Percentiles rank a stretch among this genome's conserved stretches.
Conservation (phyloP, 2,888 invertebrate species). For the Homarus gammarus region DNA sequence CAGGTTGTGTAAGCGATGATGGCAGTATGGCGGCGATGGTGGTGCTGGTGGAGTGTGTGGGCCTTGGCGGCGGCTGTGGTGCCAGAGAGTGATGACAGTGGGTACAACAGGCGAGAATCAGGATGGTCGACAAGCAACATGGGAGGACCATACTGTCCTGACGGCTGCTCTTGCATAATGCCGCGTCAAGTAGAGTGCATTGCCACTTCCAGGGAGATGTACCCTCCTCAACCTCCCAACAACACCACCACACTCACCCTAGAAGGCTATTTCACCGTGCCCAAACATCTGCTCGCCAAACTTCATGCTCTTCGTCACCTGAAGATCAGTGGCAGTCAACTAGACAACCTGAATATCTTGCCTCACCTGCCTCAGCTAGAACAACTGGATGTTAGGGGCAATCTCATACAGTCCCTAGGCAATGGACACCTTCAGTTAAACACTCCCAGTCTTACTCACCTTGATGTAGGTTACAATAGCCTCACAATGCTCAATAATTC, state of each 20-base stretch:
- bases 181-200: constrained; percentile 37
- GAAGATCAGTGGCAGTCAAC: constrained; percentile 49
- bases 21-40: constrained; percentile 50
- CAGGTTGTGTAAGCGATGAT: constrained; percentile 63
- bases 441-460: constrained; percentile 49
- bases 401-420: constrained; percentile 45
- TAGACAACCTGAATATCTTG: constrained; percentile 38
- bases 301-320: constrained; percentile 66
- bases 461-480: constrained; percentile 61
- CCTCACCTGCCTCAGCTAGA: constrained; percentile 55
- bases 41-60: constrained; percentile 52
- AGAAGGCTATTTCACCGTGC: constrained; percentile 39
- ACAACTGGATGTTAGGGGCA: constrained; percentile 53
- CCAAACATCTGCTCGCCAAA: constrained; percentile 42
- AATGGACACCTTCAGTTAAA: not conserved
- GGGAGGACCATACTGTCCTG: constrained; percentile 28
- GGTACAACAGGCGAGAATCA: not conserved
- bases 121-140: constrained; percentile 3
- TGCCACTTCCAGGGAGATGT: constrained; percentile 11
- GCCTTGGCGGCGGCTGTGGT: constrained; percentile 49
- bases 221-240: constrained; percentile 61
- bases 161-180: constrained; percentile 33
- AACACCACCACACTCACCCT: constrained; percentile 53
- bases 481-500: constrained; percentile 40
- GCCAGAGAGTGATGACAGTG: constrained; percentile 46